Percentiles rank a stretch among this genome's conserved stretches.
Evolutionary conservation across 2,888 invertebrate genomes (phyloP).

Genomic region (Euplagia quadripunctaria): DNA sequence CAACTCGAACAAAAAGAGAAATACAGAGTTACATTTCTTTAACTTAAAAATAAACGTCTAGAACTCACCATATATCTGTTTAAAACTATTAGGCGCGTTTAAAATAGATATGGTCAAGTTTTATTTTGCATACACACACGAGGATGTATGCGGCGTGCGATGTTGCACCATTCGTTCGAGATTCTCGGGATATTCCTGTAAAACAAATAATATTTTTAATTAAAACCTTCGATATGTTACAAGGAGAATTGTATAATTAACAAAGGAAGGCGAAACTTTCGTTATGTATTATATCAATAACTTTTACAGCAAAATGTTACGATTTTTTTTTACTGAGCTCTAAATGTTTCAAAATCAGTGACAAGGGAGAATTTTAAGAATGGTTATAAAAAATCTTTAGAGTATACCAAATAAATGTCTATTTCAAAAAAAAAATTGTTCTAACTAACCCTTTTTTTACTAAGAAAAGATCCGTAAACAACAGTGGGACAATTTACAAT

Average conservation of each 20-base stretch:
- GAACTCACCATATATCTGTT: slow-evolving; percentile 25
- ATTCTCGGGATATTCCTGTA: slow-evolving; percentile 5
- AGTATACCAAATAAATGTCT: too few relatives aligned
- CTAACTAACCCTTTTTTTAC: too few relatives aligned
- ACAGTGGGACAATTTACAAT: neutral
- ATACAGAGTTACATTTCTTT: slow-evolving; percentile 11
- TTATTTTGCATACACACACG: slow-evolving; percentile 28
- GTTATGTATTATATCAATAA: too few relatives aligned
- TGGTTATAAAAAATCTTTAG: too few relatives aligned
- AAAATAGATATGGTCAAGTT: slow-evolving; percentile 38
- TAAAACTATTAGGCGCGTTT: slow-evolving; percentile 43
- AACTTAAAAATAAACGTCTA: slow-evolving; percentile 17
- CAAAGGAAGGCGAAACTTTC: neutral
- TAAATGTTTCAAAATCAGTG: too few relatives aligned
- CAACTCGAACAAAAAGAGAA: slow-evolving; percentile 11
- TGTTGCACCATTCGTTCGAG: neutral
- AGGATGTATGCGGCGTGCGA: slow-evolving; percentile 1
- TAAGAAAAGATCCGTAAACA: neutral
- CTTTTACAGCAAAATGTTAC: too few relatives aligned
- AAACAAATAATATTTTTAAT: neutral
- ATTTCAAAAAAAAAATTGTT: too few relatives aligned
- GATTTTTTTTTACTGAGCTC: too few relatives aligned
- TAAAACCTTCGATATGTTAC: too few relatives aligned
- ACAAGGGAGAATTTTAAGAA: too few relatives aligned
- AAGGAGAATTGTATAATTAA: neutral